A percentile compares a stretch with the other conserved stretches of the same genome.
phyloP scores from a whole-genome alignment of 1,140 invertebrate genomes.

The Pteromalus puparum region DNA sequence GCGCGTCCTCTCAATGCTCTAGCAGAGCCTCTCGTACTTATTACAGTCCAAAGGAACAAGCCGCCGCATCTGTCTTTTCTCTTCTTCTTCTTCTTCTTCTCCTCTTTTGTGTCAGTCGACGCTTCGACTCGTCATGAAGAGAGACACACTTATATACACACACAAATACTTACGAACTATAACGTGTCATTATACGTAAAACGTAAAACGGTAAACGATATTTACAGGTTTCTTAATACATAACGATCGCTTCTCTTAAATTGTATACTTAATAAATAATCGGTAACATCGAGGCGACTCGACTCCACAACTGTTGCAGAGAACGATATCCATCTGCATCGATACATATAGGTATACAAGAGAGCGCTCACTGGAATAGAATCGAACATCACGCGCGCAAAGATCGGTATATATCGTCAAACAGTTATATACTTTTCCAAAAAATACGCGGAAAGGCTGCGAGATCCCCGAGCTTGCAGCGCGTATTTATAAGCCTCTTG shows the following conservation, averaged over 20 bases:
- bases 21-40: not conserved
- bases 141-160: not conserved
- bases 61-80: not conserved
- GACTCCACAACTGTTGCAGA: not conserved
- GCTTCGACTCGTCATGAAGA: too few relatives aligned
- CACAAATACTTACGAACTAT: not conserved
- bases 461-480: not conserved
- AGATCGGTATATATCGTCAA: not conserved
- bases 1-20: not conserved
- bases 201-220: constrained; percentile 41
- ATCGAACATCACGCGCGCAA: too few relatives aligned
- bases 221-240: constrained; percentile 37
- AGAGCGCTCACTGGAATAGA: too few relatives aligned
- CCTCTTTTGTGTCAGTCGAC: not conserved
- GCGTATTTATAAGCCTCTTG: not conserved
- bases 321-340: too few relatives aligned
- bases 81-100: not conserved
- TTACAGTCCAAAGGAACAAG: not conserved
- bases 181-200: not conserved
- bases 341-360: too few relatives aligned
- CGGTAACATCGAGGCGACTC: constrained; percentile 56
- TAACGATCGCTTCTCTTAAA: not conserved
- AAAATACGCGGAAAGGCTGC: not conserved
- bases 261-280: constrained; percentile 54
- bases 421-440: not conserved